phyloP scores from a whole-genome alignment of 2,113 vertebrate genomes.

The Hippolais icterina region DNA sequence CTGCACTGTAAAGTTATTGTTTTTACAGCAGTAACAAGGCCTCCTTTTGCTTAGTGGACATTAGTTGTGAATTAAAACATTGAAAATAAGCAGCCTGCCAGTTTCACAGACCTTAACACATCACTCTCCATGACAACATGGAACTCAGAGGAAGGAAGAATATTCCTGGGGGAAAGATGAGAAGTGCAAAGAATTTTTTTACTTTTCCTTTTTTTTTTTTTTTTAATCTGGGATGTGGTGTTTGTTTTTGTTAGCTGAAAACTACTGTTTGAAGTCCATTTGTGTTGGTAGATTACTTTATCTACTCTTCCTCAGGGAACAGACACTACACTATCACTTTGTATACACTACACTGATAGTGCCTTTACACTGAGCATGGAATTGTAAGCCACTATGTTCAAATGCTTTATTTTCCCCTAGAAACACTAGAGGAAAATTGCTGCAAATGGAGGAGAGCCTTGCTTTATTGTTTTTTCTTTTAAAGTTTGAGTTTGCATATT shows the following conservation, averaged over 20 bases:
- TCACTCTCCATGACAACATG: slow-evolving; percentile 20
- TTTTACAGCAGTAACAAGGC: not conserved
- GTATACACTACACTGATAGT: slow-evolving; percentile 45
- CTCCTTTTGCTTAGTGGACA: not conserved
- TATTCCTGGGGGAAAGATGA: slow-evolving; percentile 57
- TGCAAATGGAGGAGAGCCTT: not conserved
- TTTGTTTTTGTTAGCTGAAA: slow-evolving; percentile 62
- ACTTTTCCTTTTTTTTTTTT: not conserved
- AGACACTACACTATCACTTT: slow-evolving; percentile 58
- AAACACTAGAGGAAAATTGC: not conserved
- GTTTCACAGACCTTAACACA: slow-evolving; percentile 11
- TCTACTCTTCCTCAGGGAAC: slow-evolving; percentile 58
- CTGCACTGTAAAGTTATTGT: not conserved
- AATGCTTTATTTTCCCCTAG: slow-evolving; percentile 16
- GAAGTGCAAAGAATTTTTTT: slow-evolving; percentile 47
- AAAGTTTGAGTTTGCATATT: not conserved
- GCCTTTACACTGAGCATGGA: slow-evolving; percentile 6
- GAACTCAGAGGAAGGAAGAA: slow-evolving; percentile 59
- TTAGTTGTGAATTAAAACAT: not conserved
- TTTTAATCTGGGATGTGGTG: not conserved
- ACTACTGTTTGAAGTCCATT: slow-evolving; percentile 62
- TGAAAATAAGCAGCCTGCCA: slow-evolving; percentile 28
- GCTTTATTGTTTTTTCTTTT: not conserved
- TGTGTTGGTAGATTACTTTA: slow-evolving; percentile 62
- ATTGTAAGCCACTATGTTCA: not conserved